These are phyloP conservation scores for Lasius platythorax DNA, from an alignment of 2,888 invertebrate genomes.

Conservation along the genomic window DNA sequence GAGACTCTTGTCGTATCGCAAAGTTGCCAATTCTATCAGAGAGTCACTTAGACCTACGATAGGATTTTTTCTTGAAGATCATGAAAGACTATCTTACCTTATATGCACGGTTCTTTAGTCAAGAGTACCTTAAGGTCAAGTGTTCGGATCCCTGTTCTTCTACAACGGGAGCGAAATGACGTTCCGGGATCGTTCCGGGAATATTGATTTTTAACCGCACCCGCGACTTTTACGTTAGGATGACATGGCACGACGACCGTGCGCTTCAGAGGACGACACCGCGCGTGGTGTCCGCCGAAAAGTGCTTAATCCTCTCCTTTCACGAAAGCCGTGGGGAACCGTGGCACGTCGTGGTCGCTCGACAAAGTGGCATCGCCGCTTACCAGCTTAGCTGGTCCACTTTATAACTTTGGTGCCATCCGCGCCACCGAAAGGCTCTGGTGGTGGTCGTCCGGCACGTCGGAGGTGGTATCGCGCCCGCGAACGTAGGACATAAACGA, in stretches of 20 bases:
- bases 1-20: not conserved
- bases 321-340: conserved; percentile 64
- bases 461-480: conserved; percentile 67
- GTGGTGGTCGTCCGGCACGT: conserved; percentile 59
- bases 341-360: conserved; percentile 80
- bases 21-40: not conserved
- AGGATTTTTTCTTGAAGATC: not conserved
- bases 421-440: conserved; percentile 21
- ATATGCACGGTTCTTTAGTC: not conserved
- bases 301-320: conserved; percentile 36
- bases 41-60: not conserved
- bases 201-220: conserved; percentile 25
- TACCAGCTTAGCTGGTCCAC: conserved; percentile 78
- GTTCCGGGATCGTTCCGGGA: not conserved
- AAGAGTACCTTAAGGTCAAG: not conserved
- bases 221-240: conserved; percentile 64
- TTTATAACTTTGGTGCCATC: conserved; percentile 84
- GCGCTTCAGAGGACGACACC: conserved; percentile 50
- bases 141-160: not conserved
- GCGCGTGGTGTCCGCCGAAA: conserved; percentile 59
- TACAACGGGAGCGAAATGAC: not conserved
- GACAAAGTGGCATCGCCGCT: conserved; percentile 83
- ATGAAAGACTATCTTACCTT: not conserved
- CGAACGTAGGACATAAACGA: conserved; percentile 75
- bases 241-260: conserved; percentile 71